Base-by-base conservation (phyloP, 2,113 vertebrate genomes). In the Ciconia maguari region DNA sequence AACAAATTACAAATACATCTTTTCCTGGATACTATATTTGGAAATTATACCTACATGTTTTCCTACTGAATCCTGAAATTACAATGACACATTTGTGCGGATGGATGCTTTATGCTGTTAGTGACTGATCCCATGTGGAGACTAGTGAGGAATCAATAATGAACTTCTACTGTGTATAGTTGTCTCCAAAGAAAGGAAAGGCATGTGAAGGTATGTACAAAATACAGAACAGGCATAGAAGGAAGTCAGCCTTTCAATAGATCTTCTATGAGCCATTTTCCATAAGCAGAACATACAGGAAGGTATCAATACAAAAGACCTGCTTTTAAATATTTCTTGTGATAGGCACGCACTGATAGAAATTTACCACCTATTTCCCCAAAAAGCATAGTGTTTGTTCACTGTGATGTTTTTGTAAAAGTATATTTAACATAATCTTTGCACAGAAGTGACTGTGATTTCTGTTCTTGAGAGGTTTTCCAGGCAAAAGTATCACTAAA, bases 51-150 rank as follows among this genome's bases (percentile, higher is more conserved):
- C 82, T 94, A 82, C 78, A 44, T 21, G 19, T 93, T 97, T 97
- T 95, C 70, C 3, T 88, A 4, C 13, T 82, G 83, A 93, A 74
- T 78, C 71, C 85, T 93, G 94, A 97, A 96, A 97, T 97, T 76
- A 51, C 55, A 76, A 16, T 86, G 83, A 68, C 70, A 87, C 71
- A 34, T 78, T 71, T 66, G 25, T 92, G 87, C 19, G n/a, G 58
- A 61, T 69, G 48, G 77, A 76, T 93, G 41, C 46, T 82, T 92
- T 70, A 61, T 83, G 57, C 82, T 83, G 34, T 11, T 94, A 64
- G 65, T 71, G 78, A 92, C 90, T 90, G 97, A 88, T 94, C 52
- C 25, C 16, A 0, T 65, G 12, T 54, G 65, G 90, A 87, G 58
- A 82, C 58, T 90, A 74, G 32, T 15, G 65, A 88, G 55, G 82